Conservation (phyloP, 2,113 vertebrate genomes). For the Podilymbus podiceps region DNA sequence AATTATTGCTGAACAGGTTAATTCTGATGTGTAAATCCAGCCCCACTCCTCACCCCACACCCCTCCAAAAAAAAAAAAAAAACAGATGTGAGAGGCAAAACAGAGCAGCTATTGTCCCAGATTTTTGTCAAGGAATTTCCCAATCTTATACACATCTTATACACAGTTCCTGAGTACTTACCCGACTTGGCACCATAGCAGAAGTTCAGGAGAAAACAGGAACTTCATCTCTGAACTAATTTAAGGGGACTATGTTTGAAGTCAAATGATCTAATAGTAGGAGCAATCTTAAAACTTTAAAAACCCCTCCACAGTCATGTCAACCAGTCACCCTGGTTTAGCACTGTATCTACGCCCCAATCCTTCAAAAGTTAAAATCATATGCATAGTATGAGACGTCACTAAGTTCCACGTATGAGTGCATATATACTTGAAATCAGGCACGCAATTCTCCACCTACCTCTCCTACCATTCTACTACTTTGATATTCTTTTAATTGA, state of each 20-base stretch:
- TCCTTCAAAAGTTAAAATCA: not conserved
- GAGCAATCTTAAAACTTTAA: not conserved
- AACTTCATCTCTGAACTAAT: not conserved
- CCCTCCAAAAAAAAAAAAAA: not conserved
- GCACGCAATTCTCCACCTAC: not conserved
- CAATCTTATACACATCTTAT: not conserved
- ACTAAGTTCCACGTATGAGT: not conserved
- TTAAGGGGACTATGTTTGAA: not conserved
- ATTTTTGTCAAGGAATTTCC: not conserved
- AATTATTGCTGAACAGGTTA: not conserved
- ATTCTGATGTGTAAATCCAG: not conserved
- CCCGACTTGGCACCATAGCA: not conserved
- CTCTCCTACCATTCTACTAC: not conserved
- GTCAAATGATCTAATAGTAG: not conserved
- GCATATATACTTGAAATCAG: not conserved
- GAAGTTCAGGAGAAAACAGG: not conserved
- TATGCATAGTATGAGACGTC: not conserved
- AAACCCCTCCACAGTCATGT: not conserved
- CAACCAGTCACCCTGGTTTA: not conserved
- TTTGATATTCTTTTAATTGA: not conserved
- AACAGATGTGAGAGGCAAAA: not conserved
- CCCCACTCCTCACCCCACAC: rapidly evolving
- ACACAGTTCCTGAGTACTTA: not conserved
- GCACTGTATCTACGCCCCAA: not conserved
- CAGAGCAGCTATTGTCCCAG: not conserved